Evolutionary conservation across 1,140 invertebrate species (phyloP), one percentile per base, ranked within the genome.

Genomic region (Glomeris maerens): DNA sequence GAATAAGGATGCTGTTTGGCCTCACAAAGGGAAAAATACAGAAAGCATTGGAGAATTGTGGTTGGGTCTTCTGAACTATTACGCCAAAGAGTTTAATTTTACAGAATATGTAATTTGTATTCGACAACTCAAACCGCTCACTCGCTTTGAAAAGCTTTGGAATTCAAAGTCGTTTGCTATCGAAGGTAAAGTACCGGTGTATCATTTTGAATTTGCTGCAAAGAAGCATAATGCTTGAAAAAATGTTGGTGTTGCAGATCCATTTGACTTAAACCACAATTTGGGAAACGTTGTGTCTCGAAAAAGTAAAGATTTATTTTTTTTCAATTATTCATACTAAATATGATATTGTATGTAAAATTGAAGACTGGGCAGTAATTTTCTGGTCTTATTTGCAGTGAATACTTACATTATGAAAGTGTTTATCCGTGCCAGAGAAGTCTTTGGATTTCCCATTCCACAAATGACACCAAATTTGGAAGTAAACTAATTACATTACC

Each of bases 211-310:
- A 42, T 10, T 2, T 21, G 29, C 38, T 21, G 7, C 46, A 51
- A 27, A 36, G 36, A 53, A 38, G 2, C 49, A 55, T 23, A 26
- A 14, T 53, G 17, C 2, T 27, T 25, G 29, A 13, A 45, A 3
- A 41, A 46, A 21, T 50, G 5, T 36, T 13, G 31, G 17, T 47
- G 23, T 64, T 64, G 52, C 55, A 71, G 77, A 79, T 65, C 77
- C 77, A 17, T 79, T 79, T 67, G 72, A 76, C 57, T 60, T 74
- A 20, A 65, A 53, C 52, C 76, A 78, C 57, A 79, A 79, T 59
- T 61, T 79, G 27, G 76, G 75, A 27, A 66, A 65, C 56, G 74
- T 73, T 13, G 59, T 79, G 13, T 72, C 73, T 0, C 62, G 67
- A 52, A 74, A 74, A 63, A 78, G 76, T 77, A 66, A 68, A 67